phyloP scores from a whole-genome alignment of 2,797 vertebrate genomes.

The Calcarius lapponicus region DNA sequence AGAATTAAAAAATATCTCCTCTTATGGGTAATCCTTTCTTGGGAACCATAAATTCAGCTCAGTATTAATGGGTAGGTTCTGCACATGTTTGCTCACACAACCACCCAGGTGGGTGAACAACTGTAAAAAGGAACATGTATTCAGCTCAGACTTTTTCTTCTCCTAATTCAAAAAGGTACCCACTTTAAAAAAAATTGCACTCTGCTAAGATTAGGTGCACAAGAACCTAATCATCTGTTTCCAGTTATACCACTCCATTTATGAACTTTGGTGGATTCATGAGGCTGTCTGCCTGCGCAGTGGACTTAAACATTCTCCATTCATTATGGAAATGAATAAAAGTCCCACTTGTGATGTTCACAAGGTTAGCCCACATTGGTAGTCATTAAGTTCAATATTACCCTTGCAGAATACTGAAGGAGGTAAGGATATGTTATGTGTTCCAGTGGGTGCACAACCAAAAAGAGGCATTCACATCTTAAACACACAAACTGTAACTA shows the following conservation, averaged over 20 bases:
- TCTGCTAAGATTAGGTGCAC: neutral
- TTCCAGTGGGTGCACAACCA: conserved; percentile 27
- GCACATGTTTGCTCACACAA: neutral
- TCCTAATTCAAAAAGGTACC: neutral
- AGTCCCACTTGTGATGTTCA: conserved; percentile 40
- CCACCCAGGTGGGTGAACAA: neutral
- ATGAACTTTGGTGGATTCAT: conserved; percentile 14
- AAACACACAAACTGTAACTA: conserved; percentile 38
- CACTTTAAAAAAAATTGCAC: neutral
- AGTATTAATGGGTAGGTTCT: neutral
- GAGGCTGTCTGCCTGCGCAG: neutral
- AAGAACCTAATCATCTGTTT: conserved; percentile 13
- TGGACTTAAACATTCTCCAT: neutral
- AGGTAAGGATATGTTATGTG: conserved; percentile 2
- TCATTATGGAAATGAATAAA: conserved; percentile 47
- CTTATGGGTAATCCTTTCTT: neutral
- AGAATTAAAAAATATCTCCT: neutral
- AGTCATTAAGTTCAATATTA: neutral
- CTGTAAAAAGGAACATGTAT: neutral
- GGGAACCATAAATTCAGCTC: neutral
- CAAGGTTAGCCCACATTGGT: conserved; percentile 15
- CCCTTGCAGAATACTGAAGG: neutral
- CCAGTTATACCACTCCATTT: conserved; percentile 1
- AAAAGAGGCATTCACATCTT: conserved; percentile 50
- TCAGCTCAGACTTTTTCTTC: neutral